Evolutionary conservation across 2,113 vertebrate species (phyloP).

Genomic region (Nycticebus coucang): DNA sequence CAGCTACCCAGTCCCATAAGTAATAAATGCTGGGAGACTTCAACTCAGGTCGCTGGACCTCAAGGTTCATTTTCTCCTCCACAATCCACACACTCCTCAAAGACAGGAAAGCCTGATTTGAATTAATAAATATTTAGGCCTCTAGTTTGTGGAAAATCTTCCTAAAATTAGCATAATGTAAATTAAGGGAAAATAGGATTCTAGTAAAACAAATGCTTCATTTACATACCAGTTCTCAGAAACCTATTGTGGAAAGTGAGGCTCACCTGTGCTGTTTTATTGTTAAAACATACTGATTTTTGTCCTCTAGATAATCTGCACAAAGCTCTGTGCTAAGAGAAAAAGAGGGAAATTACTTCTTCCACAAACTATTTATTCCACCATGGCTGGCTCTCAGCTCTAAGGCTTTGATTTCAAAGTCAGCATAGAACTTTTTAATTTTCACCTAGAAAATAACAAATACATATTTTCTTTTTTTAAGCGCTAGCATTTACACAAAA

Average conservation of each 20-base stretch:
- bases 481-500: conserved; percentile 7
- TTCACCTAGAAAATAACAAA: neutral
- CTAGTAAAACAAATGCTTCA: neutral
- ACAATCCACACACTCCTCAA: neutral
- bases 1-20: neutral
- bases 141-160: neutral
- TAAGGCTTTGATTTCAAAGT: neutral
- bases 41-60: neutral
- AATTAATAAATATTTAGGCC: conserved; percentile 13
- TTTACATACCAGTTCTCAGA: neutral
- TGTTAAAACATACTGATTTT: neutral
- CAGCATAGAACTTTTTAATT: neutral
- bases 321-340: neutral
- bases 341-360: too few relatives aligned
- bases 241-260: neutral
- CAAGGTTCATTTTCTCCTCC: neutral
- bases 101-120: neutral
- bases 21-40: neutral
- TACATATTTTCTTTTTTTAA: neutral
- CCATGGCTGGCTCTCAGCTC: neutral
- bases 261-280: neutral
- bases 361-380: neutral
- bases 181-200: conserved; percentile 11
- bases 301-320: neutral
- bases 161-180: neutral